Evolutionary conservation across 2,797 vertebrate species (phyloP).

Genomic region (Scomberomorus guttatus): DNA sequence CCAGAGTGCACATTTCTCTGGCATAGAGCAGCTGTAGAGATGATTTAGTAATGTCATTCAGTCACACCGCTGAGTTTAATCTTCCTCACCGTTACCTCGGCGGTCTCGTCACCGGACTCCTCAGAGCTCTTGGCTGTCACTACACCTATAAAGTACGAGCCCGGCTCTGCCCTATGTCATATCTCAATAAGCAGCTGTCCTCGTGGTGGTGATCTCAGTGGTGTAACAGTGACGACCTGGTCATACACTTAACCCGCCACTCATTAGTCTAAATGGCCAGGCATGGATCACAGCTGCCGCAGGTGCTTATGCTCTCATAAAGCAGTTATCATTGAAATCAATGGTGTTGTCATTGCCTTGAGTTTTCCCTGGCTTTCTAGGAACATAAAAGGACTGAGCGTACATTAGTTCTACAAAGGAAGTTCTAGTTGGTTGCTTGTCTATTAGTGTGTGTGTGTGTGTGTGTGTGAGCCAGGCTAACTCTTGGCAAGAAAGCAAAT

Average conservation of each 20-base stretch:
- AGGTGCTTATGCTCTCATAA: slow-evolving; percentile 9
- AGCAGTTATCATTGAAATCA: slow-evolving; percentile 15
- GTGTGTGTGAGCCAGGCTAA: too few relatives aligned
- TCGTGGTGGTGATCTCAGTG: slow-evolving; percentile 35
- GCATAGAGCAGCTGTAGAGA: slow-evolving; percentile 43
- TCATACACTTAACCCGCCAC: slow-evolving; percentile 26
- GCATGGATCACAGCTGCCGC: neutral
- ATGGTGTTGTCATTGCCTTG: neutral
- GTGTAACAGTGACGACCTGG: slow-evolving; percentile 43
- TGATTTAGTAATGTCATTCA: slow-evolving; percentile 67
- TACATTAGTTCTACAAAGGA: neutral
- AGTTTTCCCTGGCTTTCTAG: slow-evolving; percentile 1
- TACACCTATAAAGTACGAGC: slow-evolving; percentile 47
- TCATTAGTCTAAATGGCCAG: slow-evolving; percentile 38
- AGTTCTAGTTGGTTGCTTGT: neutral
- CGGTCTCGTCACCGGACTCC: slow-evolving; percentile 27
- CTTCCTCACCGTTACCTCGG: slow-evolving; percentile 55
- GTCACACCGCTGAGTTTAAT: slow-evolving; percentile 68
- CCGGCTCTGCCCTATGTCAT: slow-evolving; percentile 51
- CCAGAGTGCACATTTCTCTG: slow-evolving; percentile 17
- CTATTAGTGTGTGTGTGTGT: neutral
- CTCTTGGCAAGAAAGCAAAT: too few relatives aligned
- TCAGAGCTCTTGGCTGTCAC: slow-evolving; percentile 50
- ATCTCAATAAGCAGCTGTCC: slow-evolving; percentile 66
- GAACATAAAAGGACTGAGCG: neutral